Evolutionary conservation across 2,113 vertebrate genomes (phyloP).

Genomic region (Chaenogobius annularis): DNA sequence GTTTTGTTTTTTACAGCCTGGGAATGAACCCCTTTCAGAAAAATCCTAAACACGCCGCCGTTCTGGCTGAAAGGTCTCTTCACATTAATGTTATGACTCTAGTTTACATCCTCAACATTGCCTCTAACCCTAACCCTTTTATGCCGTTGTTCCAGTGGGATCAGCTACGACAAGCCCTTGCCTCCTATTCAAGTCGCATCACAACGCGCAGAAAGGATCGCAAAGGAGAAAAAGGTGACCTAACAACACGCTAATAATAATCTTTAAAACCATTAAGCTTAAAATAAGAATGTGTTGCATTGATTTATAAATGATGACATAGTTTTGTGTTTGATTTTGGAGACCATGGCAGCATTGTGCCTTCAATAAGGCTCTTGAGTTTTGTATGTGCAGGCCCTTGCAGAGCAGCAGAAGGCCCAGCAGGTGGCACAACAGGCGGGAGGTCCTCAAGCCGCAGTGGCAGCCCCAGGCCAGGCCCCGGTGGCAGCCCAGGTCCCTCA

Average conservation of each 20-base stretch:
- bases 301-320: too few species aligned
- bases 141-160: constrained; percentile 76
- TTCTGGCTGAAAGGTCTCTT: constrained; percentile 87
- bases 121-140: too few species aligned
- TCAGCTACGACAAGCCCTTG: constrained; percentile 90
- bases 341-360: not conserved
- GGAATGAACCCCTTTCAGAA: constrained; percentile 96
- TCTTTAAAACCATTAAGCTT: too few species aligned
- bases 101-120: not conserved
- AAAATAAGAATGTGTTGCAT: too few species aligned
- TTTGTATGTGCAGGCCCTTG: constrained; percentile 78
- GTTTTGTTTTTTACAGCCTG: constrained; percentile 71
- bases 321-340: not conserved
- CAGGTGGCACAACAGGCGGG: constrained; percentile 81
- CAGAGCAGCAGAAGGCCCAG: constrained; percentile 87
- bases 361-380: not conserved
- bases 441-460: constrained; percentile 64
- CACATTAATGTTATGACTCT: not conserved
- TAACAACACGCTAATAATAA: not conserved
- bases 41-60: constrained; percentile 91
- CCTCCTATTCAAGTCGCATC: constrained; percentile 91
- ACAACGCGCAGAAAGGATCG: constrained; percentile 88
- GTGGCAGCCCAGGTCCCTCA: constrained; percentile 79
- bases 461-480: constrained; percentile 73
- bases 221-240: constrained; percentile 88